Evolutionary conservation across 1,140 invertebrate genomes (phyloP).

Genomic region (Steinernema feltiae): DNA sequence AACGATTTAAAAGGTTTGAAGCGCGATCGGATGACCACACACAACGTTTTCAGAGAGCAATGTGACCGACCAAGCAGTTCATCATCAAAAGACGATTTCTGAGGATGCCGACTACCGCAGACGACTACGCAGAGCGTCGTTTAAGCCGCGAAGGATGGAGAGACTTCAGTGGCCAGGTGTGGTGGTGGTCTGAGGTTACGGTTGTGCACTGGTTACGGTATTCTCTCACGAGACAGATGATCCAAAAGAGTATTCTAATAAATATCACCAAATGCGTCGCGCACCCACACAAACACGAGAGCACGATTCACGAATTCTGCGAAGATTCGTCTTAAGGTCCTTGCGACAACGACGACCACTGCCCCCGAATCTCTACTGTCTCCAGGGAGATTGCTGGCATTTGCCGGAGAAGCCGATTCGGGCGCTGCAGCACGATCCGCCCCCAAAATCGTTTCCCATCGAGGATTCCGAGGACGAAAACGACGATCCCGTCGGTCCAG

Average conservation of each 20-base stretch:
- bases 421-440: constrained; percentile 13
- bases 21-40: not conserved
- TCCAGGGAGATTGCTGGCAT: constrained; percentile 31
- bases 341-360: constrained; percentile 30
- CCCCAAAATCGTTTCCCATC: constrained; percentile 21
- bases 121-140: not conserved
- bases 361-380: constrained; percentile 23
- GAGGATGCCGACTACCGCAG: not conserved
- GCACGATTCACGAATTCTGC: not conserved
- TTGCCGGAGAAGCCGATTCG: constrained; percentile 21
- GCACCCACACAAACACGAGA: not conserved
- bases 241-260: constrained; percentile 15
- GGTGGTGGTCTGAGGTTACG: not conserved
- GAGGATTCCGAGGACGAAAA: not conserved
- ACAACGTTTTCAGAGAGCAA: not conserved
- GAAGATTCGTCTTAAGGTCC: constrained; percentile 17
- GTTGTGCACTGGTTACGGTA: not conserved
- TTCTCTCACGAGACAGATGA: not conserved
- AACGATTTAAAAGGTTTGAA: constrained; percentile 10
- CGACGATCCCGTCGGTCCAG: not conserved
- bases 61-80: not conserved
- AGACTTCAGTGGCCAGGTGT: constrained; percentile 31
- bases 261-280: not conserved
- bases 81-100: constrained; percentile 15
- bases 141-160: constrained; percentile 17